Evolutionary conservation across 2,113 vertebrate species (phyloP).

Genomic region (Myotis yumanensis): DNA sequence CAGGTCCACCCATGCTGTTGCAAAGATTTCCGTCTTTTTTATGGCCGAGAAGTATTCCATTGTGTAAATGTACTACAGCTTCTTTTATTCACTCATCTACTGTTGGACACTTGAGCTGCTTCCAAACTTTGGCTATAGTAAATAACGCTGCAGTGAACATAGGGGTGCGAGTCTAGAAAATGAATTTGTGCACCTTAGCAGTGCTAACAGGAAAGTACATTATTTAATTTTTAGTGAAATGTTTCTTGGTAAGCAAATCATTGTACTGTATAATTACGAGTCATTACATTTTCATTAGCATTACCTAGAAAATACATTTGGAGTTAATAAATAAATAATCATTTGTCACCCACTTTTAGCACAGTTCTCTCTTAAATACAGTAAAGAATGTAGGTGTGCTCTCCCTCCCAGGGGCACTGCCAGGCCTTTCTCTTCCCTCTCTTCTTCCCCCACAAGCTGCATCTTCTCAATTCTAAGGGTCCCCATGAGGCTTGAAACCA

Average conservation of each 20-base stretch:
- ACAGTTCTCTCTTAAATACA: not conserved
- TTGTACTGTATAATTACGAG: not conserved
- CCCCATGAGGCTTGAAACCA: too few species aligned
- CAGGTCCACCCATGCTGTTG: not conserved
- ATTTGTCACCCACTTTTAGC: not conserved
- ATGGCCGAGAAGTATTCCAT: not conserved
- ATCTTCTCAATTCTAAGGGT: not conserved
- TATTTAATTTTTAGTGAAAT: not conserved
- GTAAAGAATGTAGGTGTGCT: not conserved
- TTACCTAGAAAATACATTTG: not conserved
- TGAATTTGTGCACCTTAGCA: not conserved
- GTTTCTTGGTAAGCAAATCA: not conserved
- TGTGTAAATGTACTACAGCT: not conserved
- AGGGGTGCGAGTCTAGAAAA: not conserved
- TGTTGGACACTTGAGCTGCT: not conserved
- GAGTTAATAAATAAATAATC: conserved; percentile 17
- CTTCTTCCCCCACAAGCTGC: not conserved
- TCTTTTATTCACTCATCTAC: not conserved
- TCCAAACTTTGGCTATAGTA: not conserved
- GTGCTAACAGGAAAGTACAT: not conserved
- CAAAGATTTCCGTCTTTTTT: not conserved
- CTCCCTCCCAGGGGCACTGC: not conserved
- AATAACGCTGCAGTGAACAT: not conserved
- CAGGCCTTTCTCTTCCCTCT: not conserved
- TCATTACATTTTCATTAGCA: conserved; percentile 2